phyloP scores from a whole-genome alignment of 1,140 invertebrate species.

The Xylocopa sonorina region DNA sequence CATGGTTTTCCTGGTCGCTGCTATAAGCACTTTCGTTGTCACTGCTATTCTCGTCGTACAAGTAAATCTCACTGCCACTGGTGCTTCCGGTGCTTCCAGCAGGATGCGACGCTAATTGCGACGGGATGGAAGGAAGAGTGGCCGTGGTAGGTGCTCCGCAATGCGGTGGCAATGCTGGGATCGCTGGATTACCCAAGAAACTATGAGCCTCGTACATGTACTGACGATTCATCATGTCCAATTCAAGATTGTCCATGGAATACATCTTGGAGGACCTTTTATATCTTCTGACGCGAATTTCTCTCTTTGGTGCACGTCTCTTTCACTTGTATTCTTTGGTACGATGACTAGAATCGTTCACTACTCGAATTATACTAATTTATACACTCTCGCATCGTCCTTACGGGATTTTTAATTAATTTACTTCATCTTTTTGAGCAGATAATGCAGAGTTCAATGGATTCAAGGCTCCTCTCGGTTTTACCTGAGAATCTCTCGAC shows the following conservation, averaged over 20 bases:
- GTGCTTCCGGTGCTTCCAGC: constrained; percentile 77
- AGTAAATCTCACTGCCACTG: constrained; percentile 78
- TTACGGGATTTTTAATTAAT: not conserved
- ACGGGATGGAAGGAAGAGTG: constrained; percentile 70
- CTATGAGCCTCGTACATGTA: constrained; percentile 82
- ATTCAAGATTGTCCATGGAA: constrained; percentile 82
- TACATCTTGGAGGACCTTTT: constrained; percentile 75
- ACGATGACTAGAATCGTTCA: constrained; percentile 31
- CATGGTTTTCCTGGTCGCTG: constrained; percentile 77
- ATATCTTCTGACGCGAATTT: not conserved
- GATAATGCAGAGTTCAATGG: not conserved
- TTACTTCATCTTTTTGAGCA: not conserved
- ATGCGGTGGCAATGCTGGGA: constrained; percentile 72
- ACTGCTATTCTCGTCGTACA: constrained; percentile 77
- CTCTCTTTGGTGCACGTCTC: not conserved
- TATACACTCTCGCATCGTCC: not conserved
- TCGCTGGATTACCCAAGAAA: constrained; percentile 78
- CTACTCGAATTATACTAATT: not conserved
- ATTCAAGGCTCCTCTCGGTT: not conserved
- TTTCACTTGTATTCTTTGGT: not conserved
- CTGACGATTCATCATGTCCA: constrained; percentile 82
- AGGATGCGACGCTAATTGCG: constrained; percentile 73
- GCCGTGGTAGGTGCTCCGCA: constrained; percentile 69
- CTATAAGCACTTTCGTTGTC: constrained; percentile 78
- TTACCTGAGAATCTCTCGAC: not conserved